These are phyloP conservation scores for Babylonia areolata DNA, from an alignment of 1,140 invertebrate species.

Conservation along the genomic window DNA sequence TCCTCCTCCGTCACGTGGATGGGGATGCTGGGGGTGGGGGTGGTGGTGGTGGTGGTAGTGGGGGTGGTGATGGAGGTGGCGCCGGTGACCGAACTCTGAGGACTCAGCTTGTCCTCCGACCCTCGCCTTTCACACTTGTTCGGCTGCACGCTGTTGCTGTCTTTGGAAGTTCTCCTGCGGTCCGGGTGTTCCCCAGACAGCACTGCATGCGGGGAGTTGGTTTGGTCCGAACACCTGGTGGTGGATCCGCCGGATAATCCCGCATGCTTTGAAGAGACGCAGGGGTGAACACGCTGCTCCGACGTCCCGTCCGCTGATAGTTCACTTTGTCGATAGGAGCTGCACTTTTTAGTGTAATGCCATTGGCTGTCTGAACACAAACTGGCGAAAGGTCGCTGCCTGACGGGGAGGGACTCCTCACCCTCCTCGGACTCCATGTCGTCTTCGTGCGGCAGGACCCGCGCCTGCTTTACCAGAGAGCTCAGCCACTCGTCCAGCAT, in stretches of 20 bases:
- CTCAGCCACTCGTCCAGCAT: slow-evolving; percentile 44
- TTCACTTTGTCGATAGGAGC: too few relatives aligned
- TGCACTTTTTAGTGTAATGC: background rate
- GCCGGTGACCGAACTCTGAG: background rate
- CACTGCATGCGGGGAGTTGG: background rate
- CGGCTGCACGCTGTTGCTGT: background rate
- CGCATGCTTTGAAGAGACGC: background rate
- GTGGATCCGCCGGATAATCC: background rate
- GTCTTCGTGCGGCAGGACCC: background rate
- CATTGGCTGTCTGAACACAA: background rate
- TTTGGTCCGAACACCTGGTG: background rate
- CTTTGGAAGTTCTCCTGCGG: slow-evolving; percentile 5
- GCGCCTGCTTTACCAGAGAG: slow-evolving; percentile 38
- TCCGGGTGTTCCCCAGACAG: background rate
- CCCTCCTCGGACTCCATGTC: background rate
- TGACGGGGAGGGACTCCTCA: background rate
- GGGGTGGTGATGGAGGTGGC: too few relatives aligned
- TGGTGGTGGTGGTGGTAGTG: too few relatives aligned
- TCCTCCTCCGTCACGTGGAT: slow-evolving; percentile 39
- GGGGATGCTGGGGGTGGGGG: slow-evolving; percentile 14
- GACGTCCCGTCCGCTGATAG: background rate
- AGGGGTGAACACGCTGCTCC: background rate
- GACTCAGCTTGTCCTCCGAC: background rate
- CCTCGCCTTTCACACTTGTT: slow-evolving; percentile 6
- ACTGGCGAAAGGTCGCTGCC: background rate